Base-by-base conservation (phyloP, 2,113 vertebrate genomes). In the Plestiodon gilberti region DNA sequence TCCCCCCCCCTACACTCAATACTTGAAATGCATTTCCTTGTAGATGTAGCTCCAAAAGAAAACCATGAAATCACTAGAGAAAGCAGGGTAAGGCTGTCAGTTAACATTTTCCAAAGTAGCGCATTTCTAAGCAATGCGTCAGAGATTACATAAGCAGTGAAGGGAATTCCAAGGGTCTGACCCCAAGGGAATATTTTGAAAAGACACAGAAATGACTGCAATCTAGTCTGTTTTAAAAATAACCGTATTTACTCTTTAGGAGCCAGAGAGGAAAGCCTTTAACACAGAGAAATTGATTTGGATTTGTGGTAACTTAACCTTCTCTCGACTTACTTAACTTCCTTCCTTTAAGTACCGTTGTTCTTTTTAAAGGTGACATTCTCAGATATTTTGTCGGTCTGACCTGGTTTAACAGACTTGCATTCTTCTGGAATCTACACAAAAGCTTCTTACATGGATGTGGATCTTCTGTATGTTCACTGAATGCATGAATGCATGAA, bases 151-250 rank as follows among this genome's bases (percentile, higher is more conserved):
- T 23, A 83, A 78, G 55, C 30, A 64, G 2, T 61, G 55, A 71
- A 55, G 74, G 75, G 64, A 83, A 55, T 77, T 83, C 81, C 74
- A 61, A 82, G 62, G 78, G 35, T 48, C 64, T 61, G 64, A 70
- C 75, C 64, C 35, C 64, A 43, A 77, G 40, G 86, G 81, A 35
- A 40, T 64, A 57, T 76, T 78, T 75, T 70, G 75, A 78, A 79
- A 77, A 82, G 35, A n/a, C 6, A 70, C 23, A 43, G 38, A 88
- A 69, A 70, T 67, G 70, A 9, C 35, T 62, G 30, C 57, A 83
- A 35, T 78, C 30, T 71, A 1, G 48, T 78, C 52, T 78, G 70
- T 86, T 79, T 77, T 40, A 80, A 80, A 81, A 40, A 55, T 65
- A 86, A 48, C 38, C 13, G 25, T 38, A 59, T 69, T 70, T 70